These are phyloP conservation scores for Garrulus glandarius DNA, from an alignment of 2,797 vertebrate species.

Conservation along the genomic window DNA sequence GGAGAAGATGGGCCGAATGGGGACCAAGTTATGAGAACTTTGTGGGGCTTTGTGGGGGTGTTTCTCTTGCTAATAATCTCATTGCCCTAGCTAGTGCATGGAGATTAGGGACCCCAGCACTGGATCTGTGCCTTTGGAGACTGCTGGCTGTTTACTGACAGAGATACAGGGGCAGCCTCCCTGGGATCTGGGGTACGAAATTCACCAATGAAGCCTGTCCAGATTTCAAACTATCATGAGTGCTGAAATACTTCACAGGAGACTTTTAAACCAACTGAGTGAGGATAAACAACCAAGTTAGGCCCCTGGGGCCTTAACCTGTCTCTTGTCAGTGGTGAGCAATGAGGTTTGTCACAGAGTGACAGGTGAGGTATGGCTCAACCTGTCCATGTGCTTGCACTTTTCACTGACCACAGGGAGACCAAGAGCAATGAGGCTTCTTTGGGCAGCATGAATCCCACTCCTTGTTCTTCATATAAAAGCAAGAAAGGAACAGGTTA, in stretches of 20 bases:
- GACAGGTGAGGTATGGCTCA: neutral
- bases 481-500: neutral
- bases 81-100: neutral
- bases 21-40: neutral
- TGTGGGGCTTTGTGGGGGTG: rapidly evolving
- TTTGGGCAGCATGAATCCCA: neutral
- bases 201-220: neutral
- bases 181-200: neutral
- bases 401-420: neutral
- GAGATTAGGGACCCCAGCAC: neutral
- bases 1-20: neutral
- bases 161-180: neutral
- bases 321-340: neutral
- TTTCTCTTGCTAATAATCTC: neutral
- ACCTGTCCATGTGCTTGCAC: neutral
- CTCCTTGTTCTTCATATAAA: neutral
- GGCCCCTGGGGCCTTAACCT: neutral
- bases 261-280: neutral
- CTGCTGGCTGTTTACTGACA: neutral
- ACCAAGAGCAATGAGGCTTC: neutral
- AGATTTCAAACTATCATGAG: neutral
- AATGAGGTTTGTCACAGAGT: neutral
- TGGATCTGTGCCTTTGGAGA: neutral
- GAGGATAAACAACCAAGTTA: neutral
- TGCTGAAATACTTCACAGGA: neutral